A percentile compares a stretch with the other conserved stretches of the same genome.
phyloP scores from a whole-genome alignment of 2,797 vertebrate species.

The Muraenolepis orangiensis region DNA sequence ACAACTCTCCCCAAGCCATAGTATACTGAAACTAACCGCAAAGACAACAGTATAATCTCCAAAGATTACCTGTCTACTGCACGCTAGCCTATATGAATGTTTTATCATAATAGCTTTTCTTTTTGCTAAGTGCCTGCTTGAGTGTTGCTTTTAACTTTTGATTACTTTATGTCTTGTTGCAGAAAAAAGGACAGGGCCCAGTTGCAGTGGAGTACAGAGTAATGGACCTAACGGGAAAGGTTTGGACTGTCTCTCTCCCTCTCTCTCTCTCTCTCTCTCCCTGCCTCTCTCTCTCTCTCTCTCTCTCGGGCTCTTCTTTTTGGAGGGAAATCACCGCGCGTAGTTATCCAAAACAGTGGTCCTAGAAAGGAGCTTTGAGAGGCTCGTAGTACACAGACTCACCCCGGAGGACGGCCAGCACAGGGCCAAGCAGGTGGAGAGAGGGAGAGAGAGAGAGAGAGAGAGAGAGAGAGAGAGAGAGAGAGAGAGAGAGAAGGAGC shows the following conservation, averaged over 20 bases:
- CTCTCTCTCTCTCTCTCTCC: slow-evolving; percentile 44
- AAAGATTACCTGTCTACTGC: slow-evolving; percentile 72
- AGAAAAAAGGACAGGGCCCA: slow-evolving; percentile 44
- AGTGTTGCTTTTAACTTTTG: slow-evolving; percentile 77
- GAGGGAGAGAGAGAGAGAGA: too few species aligned
- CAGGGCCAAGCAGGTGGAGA: slow-evolving; percentile 50
- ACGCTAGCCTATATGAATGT: slow-evolving; percentile 75
- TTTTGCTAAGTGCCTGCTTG: slow-evolving; percentile 75
- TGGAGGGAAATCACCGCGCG: slow-evolving; percentile 35
- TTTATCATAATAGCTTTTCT: slow-evolving; percentile 80
- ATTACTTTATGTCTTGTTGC: slow-evolving; percentile 73
- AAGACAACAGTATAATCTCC: slow-evolving; percentile 71
- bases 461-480: too few species aligned
- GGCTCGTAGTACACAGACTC: slow-evolving; percentile 29
- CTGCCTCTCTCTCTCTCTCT: slow-evolving; percentile 45
- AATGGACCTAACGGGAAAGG: slow-evolving; percentile 72
- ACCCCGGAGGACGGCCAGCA: slow-evolving; percentile 32
- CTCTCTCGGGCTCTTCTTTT: slow-evolving; percentile 46
- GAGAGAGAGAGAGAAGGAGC: too few species aligned
- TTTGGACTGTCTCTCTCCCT: slow-evolving; percentile 39
- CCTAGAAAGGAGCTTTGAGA: slow-evolving; percentile 47
- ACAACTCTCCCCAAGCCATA: slow-evolving; percentile 62
- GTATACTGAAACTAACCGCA: slow-evolving; percentile 80
- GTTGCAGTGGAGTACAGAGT: slow-evolving; percentile 57
- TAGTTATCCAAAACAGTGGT: slow-evolving; percentile 49